Evolutionary conservation across 1,140 invertebrate species (phyloP).

Genomic region (Sipha flava): DNA sequence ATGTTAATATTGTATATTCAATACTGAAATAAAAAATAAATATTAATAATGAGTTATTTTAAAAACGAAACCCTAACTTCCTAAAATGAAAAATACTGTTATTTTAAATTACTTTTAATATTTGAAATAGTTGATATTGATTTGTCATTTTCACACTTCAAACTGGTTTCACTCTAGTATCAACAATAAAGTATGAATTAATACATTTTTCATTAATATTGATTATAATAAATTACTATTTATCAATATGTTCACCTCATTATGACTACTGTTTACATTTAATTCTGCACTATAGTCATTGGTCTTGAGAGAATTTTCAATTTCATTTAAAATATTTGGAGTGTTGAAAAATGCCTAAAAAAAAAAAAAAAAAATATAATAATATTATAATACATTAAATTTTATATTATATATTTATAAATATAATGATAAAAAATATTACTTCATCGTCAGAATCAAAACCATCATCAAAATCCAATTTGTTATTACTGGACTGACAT

Average conservation of each 20-base stretch:
- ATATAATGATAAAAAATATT: background rate
- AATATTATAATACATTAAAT: too few relatives aligned
- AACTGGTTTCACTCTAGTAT: background rate
- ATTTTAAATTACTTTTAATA: background rate
- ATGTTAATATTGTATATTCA: too few relatives aligned
- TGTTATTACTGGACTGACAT: background rate
- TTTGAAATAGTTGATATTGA: background rate
- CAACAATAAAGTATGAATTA: background rate
- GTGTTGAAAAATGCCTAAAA: constrained; percentile 18
- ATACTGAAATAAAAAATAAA: too few relatives aligned
- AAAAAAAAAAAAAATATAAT: background rate
- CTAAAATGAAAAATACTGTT: background rate
- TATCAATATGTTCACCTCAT: background rate
- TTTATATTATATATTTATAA: too few relatives aligned
- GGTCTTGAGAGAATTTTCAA: background rate
- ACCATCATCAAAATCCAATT: background rate
- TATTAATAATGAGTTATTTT: too few relatives aligned
- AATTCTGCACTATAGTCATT: background rate
- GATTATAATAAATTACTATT: too few relatives aligned
- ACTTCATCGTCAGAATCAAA: constrained; percentile 25
- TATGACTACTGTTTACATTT: too few relatives aligned
- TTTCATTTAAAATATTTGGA: background rate
- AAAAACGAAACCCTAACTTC: too few relatives aligned
- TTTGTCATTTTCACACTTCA: background rate
- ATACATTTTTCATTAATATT: background rate